Conservation (phyloP, 2,888 invertebrate genomes). For the Rhaphigaster nebulosa region DNA sequence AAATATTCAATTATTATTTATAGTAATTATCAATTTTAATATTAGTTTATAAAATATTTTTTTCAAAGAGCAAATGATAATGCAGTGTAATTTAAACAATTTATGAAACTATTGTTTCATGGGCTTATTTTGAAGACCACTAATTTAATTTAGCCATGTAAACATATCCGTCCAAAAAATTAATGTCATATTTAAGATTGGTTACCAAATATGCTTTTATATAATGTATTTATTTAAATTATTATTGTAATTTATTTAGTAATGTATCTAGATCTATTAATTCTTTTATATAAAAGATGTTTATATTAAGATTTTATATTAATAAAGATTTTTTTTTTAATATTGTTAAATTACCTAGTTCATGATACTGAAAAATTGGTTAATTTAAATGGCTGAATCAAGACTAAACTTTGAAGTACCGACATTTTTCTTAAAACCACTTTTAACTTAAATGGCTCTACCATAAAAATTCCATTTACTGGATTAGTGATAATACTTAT, state of each 20-base stretch:
- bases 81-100: too few relatives aligned
- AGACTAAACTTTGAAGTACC: neutral
- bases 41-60: too few relatives aligned
- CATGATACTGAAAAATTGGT: neutral
- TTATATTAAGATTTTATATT: slow-evolving; percentile 14
- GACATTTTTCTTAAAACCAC: neutral
- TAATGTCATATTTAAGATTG: neutral
- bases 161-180: slow-evolving; percentile 4
- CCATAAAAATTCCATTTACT: too few relatives aligned
- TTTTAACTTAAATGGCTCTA: neutral
- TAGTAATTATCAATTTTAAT: too few relatives aligned
- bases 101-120: neutral
- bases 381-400: neutral
- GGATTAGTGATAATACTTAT: too few relatives aligned
- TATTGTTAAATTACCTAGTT: neutral
- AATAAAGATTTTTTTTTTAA: neutral
- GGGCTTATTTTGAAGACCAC: neutral
- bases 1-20: too few relatives aligned
- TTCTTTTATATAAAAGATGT: neutral
- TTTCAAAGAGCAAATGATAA: too few relatives aligned
- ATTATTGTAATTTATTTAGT: neutral
- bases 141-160: neutral
- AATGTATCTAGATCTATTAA: neutral
- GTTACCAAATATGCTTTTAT: neutral
- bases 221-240: slow-evolving; percentile 10